Percentiles rank a stretch among this genome's conserved stretches.
These are phyloP conservation scores for Drosophila atroscutellata DNA, from an alignment of 2,888 invertebrate species.

Conservation along the genomic window DNA sequence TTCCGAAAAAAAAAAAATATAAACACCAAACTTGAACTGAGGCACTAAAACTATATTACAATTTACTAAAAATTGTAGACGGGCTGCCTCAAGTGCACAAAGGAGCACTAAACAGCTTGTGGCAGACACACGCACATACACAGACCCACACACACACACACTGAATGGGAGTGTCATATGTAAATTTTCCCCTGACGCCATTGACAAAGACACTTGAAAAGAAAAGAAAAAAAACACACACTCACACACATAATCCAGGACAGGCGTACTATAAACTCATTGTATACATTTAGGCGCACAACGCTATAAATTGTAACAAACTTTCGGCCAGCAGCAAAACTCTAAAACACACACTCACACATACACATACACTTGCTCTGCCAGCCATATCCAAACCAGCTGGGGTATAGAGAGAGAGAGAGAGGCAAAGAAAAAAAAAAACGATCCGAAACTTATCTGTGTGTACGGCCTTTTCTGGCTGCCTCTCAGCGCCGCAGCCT, in stretches of 20 bases:
- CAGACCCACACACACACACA: slow-evolving; percentile 25
- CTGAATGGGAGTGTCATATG: slow-evolving; percentile 72
- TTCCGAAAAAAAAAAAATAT: slow-evolving; percentile 5
- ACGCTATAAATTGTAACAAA: slow-evolving; percentile 70
- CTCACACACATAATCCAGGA: slow-evolving; percentile 35
- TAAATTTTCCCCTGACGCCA: slow-evolving; percentile 79
- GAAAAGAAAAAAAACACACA: slow-evolving; percentile 10
- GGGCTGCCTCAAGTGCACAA: slow-evolving; percentile 62
- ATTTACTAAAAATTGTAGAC: slow-evolving; percentile 78
- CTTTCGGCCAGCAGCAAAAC: slow-evolving; percentile 67
- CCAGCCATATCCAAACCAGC: slow-evolving; percentile 34
- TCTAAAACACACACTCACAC: slow-evolving; percentile 61
- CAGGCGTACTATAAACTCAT: slow-evolving; percentile 70
- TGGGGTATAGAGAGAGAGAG: slow-evolving; percentile 9
- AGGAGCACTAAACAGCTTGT: slow-evolving; percentile 73
- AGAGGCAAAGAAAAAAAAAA: slow-evolving; percentile 12
- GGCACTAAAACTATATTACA: slow-evolving; percentile 79
- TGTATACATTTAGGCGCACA: slow-evolving; percentile 76
- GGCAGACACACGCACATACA: slow-evolving; percentile 40
- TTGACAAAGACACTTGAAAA: slow-evolving; percentile 76
- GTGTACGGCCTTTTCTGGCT: slow-evolving; percentile 36
- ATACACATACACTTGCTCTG: slow-evolving; percentile 3
- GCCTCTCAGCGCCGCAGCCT: slow-evolving; percentile 47
- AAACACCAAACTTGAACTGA: slow-evolving; percentile 49
- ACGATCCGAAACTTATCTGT: slow-evolving; percentile 51